Evolutionary conservation across 1,140 invertebrate species (phyloP), one percentile per base, ranked within the genome.

Genomic region (Pseudomyrmex pallidus): DNA sequence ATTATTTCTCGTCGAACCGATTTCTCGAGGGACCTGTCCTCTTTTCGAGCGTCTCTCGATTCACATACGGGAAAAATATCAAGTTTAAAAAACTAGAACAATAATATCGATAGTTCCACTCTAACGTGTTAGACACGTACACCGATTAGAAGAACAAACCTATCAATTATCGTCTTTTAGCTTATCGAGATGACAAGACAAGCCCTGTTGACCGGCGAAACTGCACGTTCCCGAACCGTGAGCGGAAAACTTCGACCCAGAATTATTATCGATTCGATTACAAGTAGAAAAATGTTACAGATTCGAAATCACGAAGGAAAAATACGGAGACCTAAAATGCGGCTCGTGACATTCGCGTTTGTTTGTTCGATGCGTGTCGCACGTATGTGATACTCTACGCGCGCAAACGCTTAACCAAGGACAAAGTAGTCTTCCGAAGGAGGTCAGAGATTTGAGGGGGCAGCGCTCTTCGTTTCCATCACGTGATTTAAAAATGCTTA

Each of bases 251-350:
- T 66, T 66, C 25, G 12, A 17, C 12, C 17, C 61, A 10, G 7
- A 22, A 15, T 44, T 44, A 20, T 56, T 54, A 64, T 54, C 13
- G 35, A 64, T 35, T 35, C 5, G 35, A 35, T 35, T 35, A 35
- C 35, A 35, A 35, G 0, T 0, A 35, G 35, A 5, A 35, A 5
- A 35, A 35, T 35, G 35, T 63, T 48, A 54, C 74, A 74, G 44
- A 20, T 76, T n/a, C 25, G n/a, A 57, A 74, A 74, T 50, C 9
- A 25, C 8, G 0, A 67, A 67, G 62, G 62, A 77, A 77, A 77
- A 77, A 56, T 67, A 77, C 61, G 25, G 17, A 17, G 46, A n/a
- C 8, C 17, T 25, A 77, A 66, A 66, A 5, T 77, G 48, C 22
- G 25, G 20, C 48, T 52, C 13, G n/a, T 22, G 35, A 74, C 44